phyloP scores from a whole-genome alignment of 2,888 invertebrate genomes.

The Tortrix viridana region DNA sequence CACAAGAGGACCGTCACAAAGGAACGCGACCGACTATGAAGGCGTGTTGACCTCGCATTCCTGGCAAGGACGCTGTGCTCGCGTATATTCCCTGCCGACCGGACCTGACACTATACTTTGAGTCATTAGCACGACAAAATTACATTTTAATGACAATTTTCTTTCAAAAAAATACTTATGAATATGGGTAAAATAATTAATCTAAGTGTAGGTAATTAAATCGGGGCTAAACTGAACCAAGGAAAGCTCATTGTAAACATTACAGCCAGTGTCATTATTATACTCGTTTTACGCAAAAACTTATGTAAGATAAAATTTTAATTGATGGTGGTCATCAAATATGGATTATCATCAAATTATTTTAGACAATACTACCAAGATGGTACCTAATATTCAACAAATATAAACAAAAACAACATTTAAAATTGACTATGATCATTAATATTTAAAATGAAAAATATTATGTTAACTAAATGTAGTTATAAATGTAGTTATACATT shows the following conservation, averaged over 20 bases:
- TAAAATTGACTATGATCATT: conserved; percentile 60
- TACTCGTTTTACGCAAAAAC: too few relatives aligned
- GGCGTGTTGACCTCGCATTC: conserved; percentile 83
- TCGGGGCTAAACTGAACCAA: too few relatives aligned
- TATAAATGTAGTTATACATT: too few relatives aligned
- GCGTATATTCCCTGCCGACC: conserved; percentile 54
- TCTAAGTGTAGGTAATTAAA: neutral
- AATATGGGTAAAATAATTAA: conserved; percentile 19
- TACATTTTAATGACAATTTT: conserved; percentile 41
- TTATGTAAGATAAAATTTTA: too few relatives aligned
- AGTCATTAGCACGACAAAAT: conserved; percentile 48
- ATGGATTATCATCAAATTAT: too few relatives aligned
- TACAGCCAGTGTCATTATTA: too few relatives aligned
- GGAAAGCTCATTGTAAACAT: too few relatives aligned
- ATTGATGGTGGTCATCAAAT: too few relatives aligned
- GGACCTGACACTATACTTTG: conserved; percentile 46
- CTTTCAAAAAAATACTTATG: conserved; percentile 41
- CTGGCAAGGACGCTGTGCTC: conserved; percentile 78
- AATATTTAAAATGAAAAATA: too few relatives aligned
- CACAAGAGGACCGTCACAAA: conserved; percentile 71
- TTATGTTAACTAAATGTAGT: too few relatives aligned
- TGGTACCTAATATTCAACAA: conserved; percentile 22
- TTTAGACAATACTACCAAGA: too few relatives aligned
- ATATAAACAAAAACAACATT: conserved; percentile 54
- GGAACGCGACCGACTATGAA: conserved; percentile 68